phyloP scores from a whole-genome alignment of 1,140 invertebrate genomes.

The Nylanderia fulva region DNA sequence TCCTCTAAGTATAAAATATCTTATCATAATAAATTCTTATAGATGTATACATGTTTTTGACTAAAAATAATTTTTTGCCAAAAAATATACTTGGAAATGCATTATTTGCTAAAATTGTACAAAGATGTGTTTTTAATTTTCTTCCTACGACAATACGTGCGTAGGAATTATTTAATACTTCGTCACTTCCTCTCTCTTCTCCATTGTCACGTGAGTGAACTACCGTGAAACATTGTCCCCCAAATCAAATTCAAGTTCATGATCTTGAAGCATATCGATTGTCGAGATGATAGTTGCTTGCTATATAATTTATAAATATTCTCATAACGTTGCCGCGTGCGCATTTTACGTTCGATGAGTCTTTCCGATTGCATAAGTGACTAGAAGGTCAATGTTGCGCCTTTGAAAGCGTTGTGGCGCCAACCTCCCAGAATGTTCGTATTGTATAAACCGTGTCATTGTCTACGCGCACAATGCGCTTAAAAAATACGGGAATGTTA shows the following conservation, averaged over 20 bases:
- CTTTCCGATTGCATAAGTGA: conserved; percentile 72
- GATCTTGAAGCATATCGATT: conserved; percentile 37
- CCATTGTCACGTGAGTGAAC: conserved; percentile 5
- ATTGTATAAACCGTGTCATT: conserved; percentile 33
- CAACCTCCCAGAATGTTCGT: conserved; percentile 47
- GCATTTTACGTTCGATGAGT: conserved; percentile 64
- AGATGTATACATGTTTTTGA: background rate
- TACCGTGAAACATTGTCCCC: background rate
- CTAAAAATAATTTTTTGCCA: background rate
- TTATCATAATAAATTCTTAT: background rate
- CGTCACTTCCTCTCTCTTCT: background rate
- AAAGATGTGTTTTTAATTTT: background rate
- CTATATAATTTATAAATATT: conserved; percentile 63
- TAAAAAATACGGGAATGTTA: conserved; percentile 16
- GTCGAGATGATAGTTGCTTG: conserved; percentile 51
- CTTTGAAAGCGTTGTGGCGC: conserved; percentile 64
- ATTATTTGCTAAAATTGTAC: background rate
- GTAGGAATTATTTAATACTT: conserved; percentile 2
- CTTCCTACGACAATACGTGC: background rate
- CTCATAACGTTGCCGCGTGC: conserved; percentile 55
- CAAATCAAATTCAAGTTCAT: conserved; percentile 14
- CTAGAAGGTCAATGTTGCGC: conserved; percentile 62
- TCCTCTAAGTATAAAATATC: too few species aligned
- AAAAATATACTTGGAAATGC: background rate
- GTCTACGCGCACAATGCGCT: background rate